Percentiles rank a stretch among this genome's conserved stretches.
These are phyloP conservation scores for Eumaeus atala DNA, from an alignment of 1,140 invertebrate genomes.

Conservation along the genomic window DNA sequence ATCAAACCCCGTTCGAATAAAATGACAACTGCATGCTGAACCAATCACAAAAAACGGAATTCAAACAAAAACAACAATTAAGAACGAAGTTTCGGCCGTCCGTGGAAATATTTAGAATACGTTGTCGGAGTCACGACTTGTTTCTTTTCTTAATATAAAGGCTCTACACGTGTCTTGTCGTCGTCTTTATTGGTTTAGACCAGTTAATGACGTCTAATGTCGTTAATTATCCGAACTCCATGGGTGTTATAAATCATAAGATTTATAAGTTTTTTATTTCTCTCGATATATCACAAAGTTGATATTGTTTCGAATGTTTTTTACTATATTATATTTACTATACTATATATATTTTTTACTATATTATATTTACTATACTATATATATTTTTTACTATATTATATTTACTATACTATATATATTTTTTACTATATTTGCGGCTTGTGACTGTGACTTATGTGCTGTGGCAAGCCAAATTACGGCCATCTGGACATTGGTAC, in stretches of 20 bases:
- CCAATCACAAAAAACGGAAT: constrained; percentile 72
- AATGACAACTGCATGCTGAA: constrained; percentile 70
- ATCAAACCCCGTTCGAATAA: constrained; percentile 60
- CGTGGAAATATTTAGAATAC: constrained; percentile 69
- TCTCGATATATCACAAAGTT: constrained; percentile 6
- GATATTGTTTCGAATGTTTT: background rate
- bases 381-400: too few species aligned
- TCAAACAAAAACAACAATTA: constrained; percentile 72
- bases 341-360: too few species aligned
- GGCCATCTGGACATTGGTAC: too few species aligned
- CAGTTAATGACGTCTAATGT: constrained; percentile 63
- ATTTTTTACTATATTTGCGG: too few species aligned
- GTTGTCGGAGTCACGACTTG: constrained; percentile 36
- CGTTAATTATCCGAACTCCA: constrained; percentile 40
- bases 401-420: too few species aligned
- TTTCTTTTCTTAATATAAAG: constrained; percentile 23
- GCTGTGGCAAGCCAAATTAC: too few species aligned
- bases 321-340: too few species aligned
- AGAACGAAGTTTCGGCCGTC: constrained; percentile 45
- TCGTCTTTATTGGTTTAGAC: constrained; percentile 68
- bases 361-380: too few species aligned
- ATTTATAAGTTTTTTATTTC: constrained; percentile 20
- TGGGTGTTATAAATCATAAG: constrained; percentile 26
- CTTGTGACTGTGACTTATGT: too few species aligned
- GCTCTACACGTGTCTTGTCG: constrained; percentile 58